Conservation (phyloP, 2,113 vertebrate species). For the Neolamprologus tretocephalus region DNA sequence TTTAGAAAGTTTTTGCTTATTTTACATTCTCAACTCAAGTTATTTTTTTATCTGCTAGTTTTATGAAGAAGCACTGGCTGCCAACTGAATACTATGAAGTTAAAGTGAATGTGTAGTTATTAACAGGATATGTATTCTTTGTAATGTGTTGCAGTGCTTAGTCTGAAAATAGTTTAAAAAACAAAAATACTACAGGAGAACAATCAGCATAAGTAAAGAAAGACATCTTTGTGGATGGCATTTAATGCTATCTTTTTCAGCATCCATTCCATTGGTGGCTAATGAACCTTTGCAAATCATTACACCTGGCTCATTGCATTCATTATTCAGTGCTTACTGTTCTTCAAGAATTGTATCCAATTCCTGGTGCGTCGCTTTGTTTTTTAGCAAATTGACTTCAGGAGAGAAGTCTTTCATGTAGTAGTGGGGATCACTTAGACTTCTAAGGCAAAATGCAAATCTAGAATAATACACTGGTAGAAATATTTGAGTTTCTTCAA, state of each 20-base stretch:
- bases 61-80: background rate
- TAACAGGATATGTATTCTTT: background rate
- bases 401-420: background rate
- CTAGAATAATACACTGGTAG: background rate
- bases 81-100: background rate
- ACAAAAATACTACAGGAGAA: background rate
- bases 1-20: background rate
- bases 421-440: background rate
- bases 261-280: background rate
- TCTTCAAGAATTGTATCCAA: background rate
- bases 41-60: background rate
- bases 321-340: background rate
- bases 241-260: background rate
- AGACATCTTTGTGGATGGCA: background rate
- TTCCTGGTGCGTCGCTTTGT: conserved; percentile 6
- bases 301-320: background rate
- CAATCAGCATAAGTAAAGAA: background rate
- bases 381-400: background rate
- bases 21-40: background rate
- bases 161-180: background rate
- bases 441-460: background rate
- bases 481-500: background rate
- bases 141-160: background rate
- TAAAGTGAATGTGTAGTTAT: conserved; percentile 7
- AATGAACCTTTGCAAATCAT: background rate